A percentile compares a stretch with the other conserved stretches of the same genome.
phyloP scores from a whole-genome alignment of 2,797 vertebrate species.

The Phyllotis vaccarum region DNA sequence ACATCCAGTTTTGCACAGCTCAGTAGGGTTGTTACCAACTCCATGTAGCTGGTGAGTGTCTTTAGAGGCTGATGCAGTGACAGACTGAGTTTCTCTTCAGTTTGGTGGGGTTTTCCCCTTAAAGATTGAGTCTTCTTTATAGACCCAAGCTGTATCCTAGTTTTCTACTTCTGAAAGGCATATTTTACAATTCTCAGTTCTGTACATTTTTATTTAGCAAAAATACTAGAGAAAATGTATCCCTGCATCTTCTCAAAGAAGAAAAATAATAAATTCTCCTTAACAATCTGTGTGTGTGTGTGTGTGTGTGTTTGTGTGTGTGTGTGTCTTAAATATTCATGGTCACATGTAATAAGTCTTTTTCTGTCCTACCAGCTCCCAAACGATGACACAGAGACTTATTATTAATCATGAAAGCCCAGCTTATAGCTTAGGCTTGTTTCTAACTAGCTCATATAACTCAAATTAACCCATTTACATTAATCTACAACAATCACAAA shows the following conservation, averaged over 20 bases:
- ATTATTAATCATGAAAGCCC: background rate
- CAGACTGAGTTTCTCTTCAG: background rate
- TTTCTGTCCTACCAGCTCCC: background rate
- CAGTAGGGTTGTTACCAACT: background rate
- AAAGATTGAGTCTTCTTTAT: background rate
- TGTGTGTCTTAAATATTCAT: background rate
- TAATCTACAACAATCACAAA: background rate
- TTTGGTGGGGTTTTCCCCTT: background rate
- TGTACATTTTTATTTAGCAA: background rate
- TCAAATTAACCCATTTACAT: background rate
- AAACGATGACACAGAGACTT: background rate
- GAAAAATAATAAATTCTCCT: background rate
- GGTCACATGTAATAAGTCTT: background rate
- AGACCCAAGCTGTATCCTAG: background rate
- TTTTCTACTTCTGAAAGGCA: background rate
- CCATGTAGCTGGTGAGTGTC: background rate
- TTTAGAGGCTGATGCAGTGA: too few relatives aligned
- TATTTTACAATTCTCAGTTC: background rate
- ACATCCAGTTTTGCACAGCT: background rate
- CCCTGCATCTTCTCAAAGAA: background rate
- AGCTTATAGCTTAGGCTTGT: background rate
- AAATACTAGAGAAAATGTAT: background rate
- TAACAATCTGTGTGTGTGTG: background rate
- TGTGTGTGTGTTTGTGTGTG: accelerated
- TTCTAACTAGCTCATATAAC: background rate